phyloP scores from a whole-genome alignment of 2,113 vertebrate genomes.

The Capreolus pygargus region DNA sequence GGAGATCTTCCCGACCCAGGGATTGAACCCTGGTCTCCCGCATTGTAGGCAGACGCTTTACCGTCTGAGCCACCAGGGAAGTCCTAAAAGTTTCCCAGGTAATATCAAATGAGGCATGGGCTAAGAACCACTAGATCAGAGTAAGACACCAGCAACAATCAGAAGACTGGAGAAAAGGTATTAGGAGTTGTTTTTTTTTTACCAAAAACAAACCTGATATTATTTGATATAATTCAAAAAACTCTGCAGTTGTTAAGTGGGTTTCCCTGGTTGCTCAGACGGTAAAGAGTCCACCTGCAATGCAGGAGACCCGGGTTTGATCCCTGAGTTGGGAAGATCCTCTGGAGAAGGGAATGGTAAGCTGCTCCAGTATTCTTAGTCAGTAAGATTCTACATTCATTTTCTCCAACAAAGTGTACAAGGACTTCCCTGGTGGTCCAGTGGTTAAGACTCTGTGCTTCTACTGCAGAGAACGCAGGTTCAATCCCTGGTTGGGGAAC shows the following conservation, averaged over 20 bases:
- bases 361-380: background rate
- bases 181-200: background rate
- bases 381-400: background rate
- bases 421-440: background rate
- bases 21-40: background rate
- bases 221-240: background rate
- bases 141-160: background rate
- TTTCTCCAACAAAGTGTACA: background rate
- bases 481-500: background rate
- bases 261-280: background rate
- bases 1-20: background rate
- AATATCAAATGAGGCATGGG: background rate
- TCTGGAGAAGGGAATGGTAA: background rate
- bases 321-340: background rate
- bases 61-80: background rate
- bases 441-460: background rate
- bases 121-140: background rate
- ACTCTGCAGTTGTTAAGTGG: background rate
- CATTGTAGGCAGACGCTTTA: background rate
- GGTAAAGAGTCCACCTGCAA: background rate
- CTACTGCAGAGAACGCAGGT: rapidly evolving
- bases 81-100: background rate
- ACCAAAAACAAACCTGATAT: background rate
- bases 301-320: background rate
- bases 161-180: background rate